phyloP scores from a whole-genome alignment of 1,140 invertebrate genomes.

The Diachasmimorpha longicaudata region DNA sequence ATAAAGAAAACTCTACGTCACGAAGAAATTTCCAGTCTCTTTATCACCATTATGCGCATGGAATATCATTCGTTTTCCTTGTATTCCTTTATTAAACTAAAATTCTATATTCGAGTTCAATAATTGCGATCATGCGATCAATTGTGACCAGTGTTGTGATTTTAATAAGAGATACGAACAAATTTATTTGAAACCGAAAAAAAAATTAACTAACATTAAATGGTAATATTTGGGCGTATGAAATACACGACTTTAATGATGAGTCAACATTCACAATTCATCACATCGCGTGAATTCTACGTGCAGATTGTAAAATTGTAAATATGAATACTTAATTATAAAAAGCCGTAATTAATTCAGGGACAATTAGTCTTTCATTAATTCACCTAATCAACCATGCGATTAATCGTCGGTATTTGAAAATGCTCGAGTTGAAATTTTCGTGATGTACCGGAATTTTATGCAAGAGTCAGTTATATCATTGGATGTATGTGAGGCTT shows the following conservation, averaged over 20 bases:
- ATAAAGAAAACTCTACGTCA: not conserved
- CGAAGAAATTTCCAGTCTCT: not conserved
- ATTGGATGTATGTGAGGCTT: not conserved
- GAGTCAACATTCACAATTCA: too few species aligned
- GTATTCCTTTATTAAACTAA: too few species aligned
- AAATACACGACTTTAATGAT: too few species aligned
- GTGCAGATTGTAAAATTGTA: too few species aligned
- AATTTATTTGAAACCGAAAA: not conserved
- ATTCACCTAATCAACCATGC: not conserved
- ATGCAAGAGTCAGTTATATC: not conserved
- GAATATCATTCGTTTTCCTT: not conserved
- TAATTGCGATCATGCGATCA: too few species aligned
- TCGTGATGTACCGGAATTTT: not conserved
- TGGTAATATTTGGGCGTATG: too few species aligned
- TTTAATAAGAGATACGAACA: not conserved
- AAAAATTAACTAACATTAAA: too few species aligned
- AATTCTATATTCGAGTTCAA: too few species aligned
- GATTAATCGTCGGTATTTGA: not conserved
- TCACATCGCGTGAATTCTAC: too few species aligned
- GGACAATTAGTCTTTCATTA: not conserved
- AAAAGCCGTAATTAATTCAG: not conserved
- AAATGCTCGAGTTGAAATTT: not conserved
- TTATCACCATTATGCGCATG: not conserved
- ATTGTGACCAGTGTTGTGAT: too few species aligned
- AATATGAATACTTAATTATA: too few species aligned